These are phyloP conservation scores for Falco concolor DNA, from an alignment of 2,797 vertebrate genomes.

Conservation along the genomic window DNA sequence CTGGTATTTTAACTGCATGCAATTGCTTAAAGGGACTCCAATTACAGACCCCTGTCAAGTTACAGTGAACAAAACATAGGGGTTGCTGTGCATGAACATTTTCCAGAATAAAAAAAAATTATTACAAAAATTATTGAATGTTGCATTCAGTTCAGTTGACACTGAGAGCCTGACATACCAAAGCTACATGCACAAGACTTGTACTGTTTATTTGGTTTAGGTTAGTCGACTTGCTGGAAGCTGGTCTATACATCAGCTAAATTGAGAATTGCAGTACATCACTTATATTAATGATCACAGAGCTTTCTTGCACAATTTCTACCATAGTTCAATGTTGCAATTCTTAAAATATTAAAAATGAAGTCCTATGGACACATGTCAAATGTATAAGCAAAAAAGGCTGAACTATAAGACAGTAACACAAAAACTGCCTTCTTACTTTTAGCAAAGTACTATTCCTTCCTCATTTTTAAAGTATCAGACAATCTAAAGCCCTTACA, in stretches of 20 bases:
- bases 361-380: not conserved
- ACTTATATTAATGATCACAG: not conserved
- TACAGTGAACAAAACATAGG: not conserved
- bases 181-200: not conserved
- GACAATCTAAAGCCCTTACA: not conserved
- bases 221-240: not conserved
- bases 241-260: not conserved
- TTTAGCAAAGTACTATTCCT: not conserved
- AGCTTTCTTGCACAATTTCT: not conserved
- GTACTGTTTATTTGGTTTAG: not conserved
- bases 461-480: not conserved
- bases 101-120: not conserved
- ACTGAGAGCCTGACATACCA: not conserved
- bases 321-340: not conserved
- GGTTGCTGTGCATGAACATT: not conserved
- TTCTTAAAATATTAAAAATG: not conserved
- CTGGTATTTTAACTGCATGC: not conserved
- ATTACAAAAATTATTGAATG: not conserved
- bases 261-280: not conserved
- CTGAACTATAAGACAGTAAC: not conserved
- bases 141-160: not conserved
- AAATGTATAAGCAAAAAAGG: not conserved
- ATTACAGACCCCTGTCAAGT: not conserved
- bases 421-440: not conserved
- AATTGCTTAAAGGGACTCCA: not conserved